Base-by-base conservation (phyloP, 2,113 vertebrate species). In the Ascaphus truei region DNA sequence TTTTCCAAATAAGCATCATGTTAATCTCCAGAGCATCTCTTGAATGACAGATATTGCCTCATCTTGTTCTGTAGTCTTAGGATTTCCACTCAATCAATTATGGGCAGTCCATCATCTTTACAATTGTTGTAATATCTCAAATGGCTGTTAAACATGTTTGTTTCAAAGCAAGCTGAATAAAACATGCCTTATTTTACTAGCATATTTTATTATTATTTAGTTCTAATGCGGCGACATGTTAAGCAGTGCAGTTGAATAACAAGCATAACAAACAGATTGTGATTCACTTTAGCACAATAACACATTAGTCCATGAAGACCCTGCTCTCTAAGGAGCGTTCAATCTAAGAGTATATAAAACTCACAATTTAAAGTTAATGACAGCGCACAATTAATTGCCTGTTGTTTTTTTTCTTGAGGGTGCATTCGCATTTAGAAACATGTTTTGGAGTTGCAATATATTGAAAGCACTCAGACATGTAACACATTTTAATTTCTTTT, bases 1-100 rank as follows among this genome's bases (percentile, higher is more conserved):
- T 58, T 68, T 68, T 39, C 12, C 30, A 48, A 34, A 51, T 66
- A 66, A 45, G 53, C 31, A 58, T 68, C 51, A 36, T 58, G 39
- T 58, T 43, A 25, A 48, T 58, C 39, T 55, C 20, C 13, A 30
- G 31, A 39, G 41, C 22, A 68, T 58, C 45, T 47, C 36, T 10
- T 58, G 41, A 58, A 53, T 68, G 65, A 68, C 39, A 58, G 41
- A 68, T 58, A 58, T 68, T 68, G 33, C 55, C 64, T 68, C 41
- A 34, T 58, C 23, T 34, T 58, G 53, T 68, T 53, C 39, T 58
- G n/a, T 43, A 31, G 34, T 55, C 50, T 56, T 31, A 66, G 30
- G 25, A 31, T 41, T 26, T 36, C 41, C 41, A 58, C 65, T 68
- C 39, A 48, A 57, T 68, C 65, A 68, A 30, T 9, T 55, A 10